Percentiles rank a stretch among this genome's conserved stretches.
Evolutionary conservation across 1,140 invertebrate genomes (phyloP).

Genomic region (Zaprionus camerounensis): DNA sequence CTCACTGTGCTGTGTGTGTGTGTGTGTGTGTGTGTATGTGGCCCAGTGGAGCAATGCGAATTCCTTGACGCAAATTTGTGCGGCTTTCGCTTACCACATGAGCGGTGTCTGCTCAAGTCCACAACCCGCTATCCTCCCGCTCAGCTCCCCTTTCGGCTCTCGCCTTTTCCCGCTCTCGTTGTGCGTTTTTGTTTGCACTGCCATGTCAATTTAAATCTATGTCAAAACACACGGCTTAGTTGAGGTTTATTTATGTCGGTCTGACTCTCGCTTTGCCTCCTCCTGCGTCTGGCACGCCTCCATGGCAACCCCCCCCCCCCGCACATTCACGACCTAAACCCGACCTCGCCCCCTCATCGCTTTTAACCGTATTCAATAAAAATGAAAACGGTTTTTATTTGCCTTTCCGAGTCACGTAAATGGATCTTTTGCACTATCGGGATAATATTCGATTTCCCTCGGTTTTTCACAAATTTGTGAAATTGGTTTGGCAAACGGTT

Average conservation of each 20-base stretch:
- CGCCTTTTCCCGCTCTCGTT: conserved; percentile 26
- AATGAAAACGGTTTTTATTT: conserved; percentile 69
- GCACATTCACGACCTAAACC: too few relatives aligned
- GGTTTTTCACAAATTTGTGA: conserved; percentile 44
- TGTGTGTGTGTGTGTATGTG: too few relatives aligned
- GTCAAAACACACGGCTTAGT: conserved; percentile 81
- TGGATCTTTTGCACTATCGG: conserved; percentile 71
- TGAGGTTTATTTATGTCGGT: conserved; percentile 80
- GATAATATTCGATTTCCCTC: conserved; percentile 65
- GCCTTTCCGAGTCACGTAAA: conserved; percentile 71
- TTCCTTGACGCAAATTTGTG: conserved; percentile 65
- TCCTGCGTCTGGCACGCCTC: conserved; percentile 7
- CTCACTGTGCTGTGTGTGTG: conserved; percentile 9
- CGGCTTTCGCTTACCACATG: conserved; percentile 54
- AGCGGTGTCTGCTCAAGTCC: conserved; percentile 45
- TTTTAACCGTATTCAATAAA: conserved; percentile 71
- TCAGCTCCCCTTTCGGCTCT: neutral
- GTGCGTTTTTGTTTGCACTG: conserved; percentile 66
- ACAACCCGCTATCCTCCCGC: neutral
- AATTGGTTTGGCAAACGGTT: conserved; percentile 59
- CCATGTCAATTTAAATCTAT: conserved; percentile 81
- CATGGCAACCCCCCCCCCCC: neutral
- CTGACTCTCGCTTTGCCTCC: conserved; percentile 19
- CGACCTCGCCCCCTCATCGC: neutral
- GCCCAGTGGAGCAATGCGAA: conserved; percentile 36